A percentile compares a stretch with the other conserved stretches of the same genome.
These are phyloP conservation scores for Tipula helvola DNA, from an alignment of 2,888 invertebrate genomes.

Conservation along the genomic window DNA sequence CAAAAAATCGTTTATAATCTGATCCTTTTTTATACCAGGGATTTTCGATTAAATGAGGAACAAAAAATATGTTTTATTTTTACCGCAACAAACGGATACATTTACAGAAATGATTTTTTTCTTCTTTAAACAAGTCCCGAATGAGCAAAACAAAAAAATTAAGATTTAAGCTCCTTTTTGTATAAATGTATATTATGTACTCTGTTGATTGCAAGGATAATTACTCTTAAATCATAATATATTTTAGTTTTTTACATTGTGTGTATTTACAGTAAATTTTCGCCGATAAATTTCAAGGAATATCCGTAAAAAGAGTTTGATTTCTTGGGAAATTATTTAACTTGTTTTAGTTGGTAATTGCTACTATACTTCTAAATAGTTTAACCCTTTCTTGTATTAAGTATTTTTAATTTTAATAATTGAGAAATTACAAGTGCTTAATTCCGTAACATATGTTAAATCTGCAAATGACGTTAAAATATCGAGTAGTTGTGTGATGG, in stretches of 20 bases:
- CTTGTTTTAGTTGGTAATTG: background rate
- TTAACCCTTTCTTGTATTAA: background rate
- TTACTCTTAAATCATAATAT: background rate
- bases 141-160: background rate
- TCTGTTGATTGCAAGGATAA: background rate
- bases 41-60: background rate
- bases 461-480: no score
- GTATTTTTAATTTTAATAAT: background rate
- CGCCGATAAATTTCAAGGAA: background rate
- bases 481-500: background rate
- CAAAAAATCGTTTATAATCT: background rate
- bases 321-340: background rate
- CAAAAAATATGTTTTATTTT: background rate
- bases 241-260: background rate
- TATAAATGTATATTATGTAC: background rate
- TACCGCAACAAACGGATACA: background rate
- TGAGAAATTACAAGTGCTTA: background rate
- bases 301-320: background rate
- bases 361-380: background rate
- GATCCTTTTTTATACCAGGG: background rate
- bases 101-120: background rate
- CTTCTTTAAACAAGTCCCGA: background rate
- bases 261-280: background rate
- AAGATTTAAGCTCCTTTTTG: background rate
- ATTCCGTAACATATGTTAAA: background rate